Evolutionary conservation across 2,113 vertebrate genomes (phyloP), one percentile per base, ranked within the genome.

Genomic region (Opisthocomus hoazin): DNA sequence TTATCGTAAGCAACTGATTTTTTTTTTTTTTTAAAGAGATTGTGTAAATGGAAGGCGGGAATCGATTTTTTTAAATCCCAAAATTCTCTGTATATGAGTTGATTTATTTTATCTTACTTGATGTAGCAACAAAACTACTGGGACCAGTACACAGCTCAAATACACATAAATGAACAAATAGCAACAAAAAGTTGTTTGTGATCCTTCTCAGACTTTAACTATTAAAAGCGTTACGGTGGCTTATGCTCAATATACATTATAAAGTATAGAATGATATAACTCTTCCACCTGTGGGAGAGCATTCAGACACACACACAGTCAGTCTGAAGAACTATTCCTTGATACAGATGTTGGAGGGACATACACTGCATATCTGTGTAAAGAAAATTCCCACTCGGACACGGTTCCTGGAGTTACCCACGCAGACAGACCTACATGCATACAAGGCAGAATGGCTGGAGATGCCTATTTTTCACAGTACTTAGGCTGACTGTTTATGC

Each of bases 131-230:
- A 77, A 43, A 85, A 66, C 51, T 61, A 21, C 17, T 2, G 11
- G 82, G 68, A 81, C 8, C 2, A 4, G 30, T 15, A 86, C 75
- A 53, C 71, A 29, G 63, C 51, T 81, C 2, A 45, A 71, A 70
- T 1, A 26, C 71, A 5, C 64, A 93, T 63, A 84, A 70, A 90
- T 1, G 51, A 84, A 60, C 60, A 45, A 89, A 64, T 41, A 50
- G 51, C 84, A 50, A 45, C 80, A 79, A 36, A 63, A 95, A 92
- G 68, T 96, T 94, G 50, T 12, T 76, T 76, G 71, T 23, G 79
- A 84, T 77, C 88, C 71, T 37, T 54, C 26, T 77, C 23, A 8
- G 78, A 43, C 60, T 20, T 17, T 34, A 51, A 61, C 64, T 53
- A 48, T 80, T 32, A 50, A 57, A 87, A 68, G 7, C 8, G 5